Conservation (phyloP, 2,113 vertebrate species). For the Leuciscus idus region DNA sequence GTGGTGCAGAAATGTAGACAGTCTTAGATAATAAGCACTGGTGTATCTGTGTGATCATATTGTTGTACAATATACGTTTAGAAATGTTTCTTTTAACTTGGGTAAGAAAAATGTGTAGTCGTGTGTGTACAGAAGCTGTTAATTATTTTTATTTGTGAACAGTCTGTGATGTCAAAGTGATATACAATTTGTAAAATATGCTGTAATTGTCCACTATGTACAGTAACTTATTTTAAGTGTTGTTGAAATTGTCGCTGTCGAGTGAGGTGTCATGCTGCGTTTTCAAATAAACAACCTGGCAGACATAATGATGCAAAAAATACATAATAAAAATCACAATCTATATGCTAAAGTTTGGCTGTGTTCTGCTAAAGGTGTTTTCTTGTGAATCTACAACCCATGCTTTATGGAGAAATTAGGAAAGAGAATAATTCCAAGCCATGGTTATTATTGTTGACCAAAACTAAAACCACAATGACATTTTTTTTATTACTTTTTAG, state of each 20-base stretch:
- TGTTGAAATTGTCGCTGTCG: slow-evolving; percentile 5
- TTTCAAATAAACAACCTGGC: background rate
- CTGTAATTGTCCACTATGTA: slow-evolving; percentile 37
- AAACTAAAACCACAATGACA: too few species aligned
- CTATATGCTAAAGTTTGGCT: background rate
- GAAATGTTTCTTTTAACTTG: background rate
- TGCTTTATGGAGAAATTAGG: background rate
- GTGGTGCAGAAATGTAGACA: background rate
- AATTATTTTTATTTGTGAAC: slow-evolving; percentile 35
- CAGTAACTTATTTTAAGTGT: slow-evolving; percentile 36
- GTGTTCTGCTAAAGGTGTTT: background rate
- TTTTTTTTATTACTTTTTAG: too few species aligned
- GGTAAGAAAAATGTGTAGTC: slow-evolving; percentile 10
- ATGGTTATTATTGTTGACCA: too few species aligned
- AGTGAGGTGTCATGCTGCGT: background rate
- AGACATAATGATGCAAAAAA: background rate
- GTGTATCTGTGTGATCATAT: background rate
- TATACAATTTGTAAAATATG: background rate
- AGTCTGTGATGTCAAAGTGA: slow-evolving; percentile 27
- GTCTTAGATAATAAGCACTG: background rate
- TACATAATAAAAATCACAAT: background rate
- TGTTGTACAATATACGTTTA: background rate
- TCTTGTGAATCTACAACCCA: background rate
- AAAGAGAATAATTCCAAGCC: background rate
- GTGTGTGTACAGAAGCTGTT: slow-evolving; percentile 34